Conservation (phyloP, 2,797 vertebrate genomes). For the Gambusia yucatana region DNA sequence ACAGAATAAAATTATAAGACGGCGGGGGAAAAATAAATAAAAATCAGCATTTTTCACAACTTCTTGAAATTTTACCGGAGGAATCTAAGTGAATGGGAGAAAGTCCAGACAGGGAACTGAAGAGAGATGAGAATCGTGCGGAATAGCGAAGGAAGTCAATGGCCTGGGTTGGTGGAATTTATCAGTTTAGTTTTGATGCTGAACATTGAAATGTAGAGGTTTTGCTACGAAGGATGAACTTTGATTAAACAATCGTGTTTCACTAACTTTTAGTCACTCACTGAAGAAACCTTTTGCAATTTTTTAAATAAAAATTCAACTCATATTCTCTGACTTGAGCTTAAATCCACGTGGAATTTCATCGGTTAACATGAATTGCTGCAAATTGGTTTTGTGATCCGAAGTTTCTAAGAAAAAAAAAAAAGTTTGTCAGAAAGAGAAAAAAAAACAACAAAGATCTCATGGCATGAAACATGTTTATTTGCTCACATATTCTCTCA, state of each 20-base stretch:
- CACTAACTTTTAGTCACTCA: background rate
- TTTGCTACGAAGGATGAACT: background rate
- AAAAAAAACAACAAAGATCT: background rate
- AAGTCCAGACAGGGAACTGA: too few species aligned
- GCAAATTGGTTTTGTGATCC: background rate
- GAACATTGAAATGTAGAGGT: background rate
- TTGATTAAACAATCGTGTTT: background rate
- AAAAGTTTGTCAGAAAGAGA: background rate
- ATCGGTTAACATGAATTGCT: background rate
- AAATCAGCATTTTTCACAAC: too few species aligned
- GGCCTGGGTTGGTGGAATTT: background rate
- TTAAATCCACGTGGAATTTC: background rate
- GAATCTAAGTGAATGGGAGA: too few species aligned
- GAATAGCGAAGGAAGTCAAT: too few species aligned
- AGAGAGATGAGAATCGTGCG: too few species aligned
- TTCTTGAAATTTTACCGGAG: too few species aligned
- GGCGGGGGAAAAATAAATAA: too few species aligned
- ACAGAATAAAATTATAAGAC: too few species aligned
- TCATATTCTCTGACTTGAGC: background rate
- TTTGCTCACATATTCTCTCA: background rate
- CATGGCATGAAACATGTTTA: background rate
- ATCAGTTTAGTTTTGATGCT: background rate
- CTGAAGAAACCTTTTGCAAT: background rate
- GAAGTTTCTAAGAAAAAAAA: background rate
- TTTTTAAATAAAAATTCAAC: background rate